phyloP scores from a whole-genome alignment of 53 echinoderm and acorn worm genomes.

The Actinopyga echinites region DNA sequence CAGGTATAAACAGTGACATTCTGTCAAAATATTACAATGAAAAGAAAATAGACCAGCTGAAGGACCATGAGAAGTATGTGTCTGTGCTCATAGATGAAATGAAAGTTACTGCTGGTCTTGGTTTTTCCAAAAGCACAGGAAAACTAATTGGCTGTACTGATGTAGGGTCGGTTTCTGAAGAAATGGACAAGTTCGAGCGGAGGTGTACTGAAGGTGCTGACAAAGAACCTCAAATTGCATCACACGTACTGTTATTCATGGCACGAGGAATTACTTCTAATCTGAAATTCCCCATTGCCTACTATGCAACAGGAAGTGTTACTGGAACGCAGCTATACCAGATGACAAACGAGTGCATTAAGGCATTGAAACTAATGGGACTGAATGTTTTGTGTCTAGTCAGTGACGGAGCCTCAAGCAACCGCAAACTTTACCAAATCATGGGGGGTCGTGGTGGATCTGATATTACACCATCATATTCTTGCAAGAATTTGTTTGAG shows the following conservation, averaged over 20 bases:
- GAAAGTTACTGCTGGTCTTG: constrained; percentile 61
- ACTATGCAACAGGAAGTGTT: background rate
- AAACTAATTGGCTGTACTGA: constrained; percentile 49
- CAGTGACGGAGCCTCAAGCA: background rate
- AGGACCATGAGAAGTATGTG: constrained; percentile 34
- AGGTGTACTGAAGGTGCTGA: background rate
- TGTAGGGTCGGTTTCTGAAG: constrained; percentile 44
- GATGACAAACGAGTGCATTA: background rate
- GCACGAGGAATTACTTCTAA: background rate
- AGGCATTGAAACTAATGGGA: background rate
- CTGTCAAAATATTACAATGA: constrained; percentile 20
- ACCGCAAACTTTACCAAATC: background rate
- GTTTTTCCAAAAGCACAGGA: constrained; percentile 24
- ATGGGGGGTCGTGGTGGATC: background rate
- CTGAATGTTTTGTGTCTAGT: background rate
- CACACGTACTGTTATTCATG: background rate
- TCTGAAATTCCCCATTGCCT: background rate
- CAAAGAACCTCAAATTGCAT: background rate
- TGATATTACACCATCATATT: background rate
- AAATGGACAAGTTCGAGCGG: constrained; percentile 29
- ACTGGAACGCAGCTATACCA: background rate
- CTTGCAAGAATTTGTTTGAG: background rate
- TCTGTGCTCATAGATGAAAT: constrained; percentile 58
- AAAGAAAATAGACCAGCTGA: background rate
- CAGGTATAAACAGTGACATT: constrained; percentile 37